Base-by-base conservation (phyloP, 53 echinoderm and acorn worm genomes). In the Zoroaster sp. region DNA sequence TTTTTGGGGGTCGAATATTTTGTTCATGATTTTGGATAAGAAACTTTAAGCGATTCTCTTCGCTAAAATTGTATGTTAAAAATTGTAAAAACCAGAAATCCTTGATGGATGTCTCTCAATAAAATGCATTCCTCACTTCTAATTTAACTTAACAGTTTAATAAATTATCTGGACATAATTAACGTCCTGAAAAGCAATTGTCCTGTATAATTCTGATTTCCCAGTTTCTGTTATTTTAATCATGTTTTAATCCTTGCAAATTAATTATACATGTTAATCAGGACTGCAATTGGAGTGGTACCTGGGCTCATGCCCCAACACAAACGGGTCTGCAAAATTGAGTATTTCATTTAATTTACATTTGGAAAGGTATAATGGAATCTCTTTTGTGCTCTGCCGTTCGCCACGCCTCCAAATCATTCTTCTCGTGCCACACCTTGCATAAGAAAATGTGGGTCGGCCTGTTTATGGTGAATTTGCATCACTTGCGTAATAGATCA, bases 401-500 rank as follows among this genome's bases (percentile, higher is more conserved):
- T 28, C 28, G 81, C 42, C 81, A 81, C 81, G 30, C 54, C 66
- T 25, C 28, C 54, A 59, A 52, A 23, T 35, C 35, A 28, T 78
- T 78, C 52, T 36, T 31, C 23, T 40, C 18, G 42, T 70, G 85
- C 70, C 85, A 85, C 85, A 85, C 85, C 85, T 85, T 70, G 46
- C 47, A 35, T 18, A 28, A 41, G 51, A 35, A 70, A 71, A n/a
- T n/a, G 14, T 69, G 85, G 85, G 85, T 37, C 46, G 85, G 85
- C 23, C n/a, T n/a, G n/a, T 85, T 35, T 69, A 85, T 49, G 65
- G 81, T 40, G 68, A 37, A 85, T 85, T 85, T 85, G 71, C 85
- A 85, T 85, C 3, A 66, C 81, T 67, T 81, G 85, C 85, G 71
- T 85, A 83, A 47, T 36, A 85, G 69, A 47, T 85, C 85, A 85